Evolutionary conservation across 2,797 vertebrate species (phyloP).

Genomic region (Tapirus indicus): DNA sequence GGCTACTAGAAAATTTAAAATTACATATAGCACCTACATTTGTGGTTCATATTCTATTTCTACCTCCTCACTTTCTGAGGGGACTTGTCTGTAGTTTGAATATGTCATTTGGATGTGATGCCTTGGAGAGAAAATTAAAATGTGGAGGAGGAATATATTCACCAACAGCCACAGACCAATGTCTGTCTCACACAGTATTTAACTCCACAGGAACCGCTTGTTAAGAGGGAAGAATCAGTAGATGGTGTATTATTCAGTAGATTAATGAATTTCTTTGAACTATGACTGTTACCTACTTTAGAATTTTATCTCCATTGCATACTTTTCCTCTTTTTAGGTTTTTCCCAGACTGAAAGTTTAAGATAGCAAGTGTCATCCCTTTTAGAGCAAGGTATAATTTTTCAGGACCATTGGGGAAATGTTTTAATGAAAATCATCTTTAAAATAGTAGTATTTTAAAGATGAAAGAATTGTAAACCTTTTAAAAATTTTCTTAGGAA

Average conservation of each 20-base stretch:
- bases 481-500: background rate
- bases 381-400: conserved; percentile 15
- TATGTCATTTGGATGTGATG: background rate
- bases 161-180: background rate
- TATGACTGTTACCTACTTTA: background rate
- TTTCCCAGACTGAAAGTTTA: conserved; percentile 13
- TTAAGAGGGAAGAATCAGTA: background rate
- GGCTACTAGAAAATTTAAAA: background rate
- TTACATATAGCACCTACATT: background rate
- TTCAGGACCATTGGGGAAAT: background rate
- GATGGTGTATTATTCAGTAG: background rate
- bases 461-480: conserved; percentile 27
- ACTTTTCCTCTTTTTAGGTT: background rate
- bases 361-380: background rate
- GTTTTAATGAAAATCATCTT: background rate
- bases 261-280: conserved; percentile 19
- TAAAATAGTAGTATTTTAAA: conserved; percentile 5
- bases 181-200: background rate
- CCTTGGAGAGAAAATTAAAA: conserved; percentile 1
- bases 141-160: background rate
- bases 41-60: background rate
- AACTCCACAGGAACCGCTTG: background rate
- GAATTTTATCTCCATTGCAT: background rate
- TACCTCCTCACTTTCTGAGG: background rate
- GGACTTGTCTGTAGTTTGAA: background rate